Percentiles rank a stretch among this genome's conserved stretches.
phyloP scores from a whole-genome alignment of 2,888 invertebrate genomes.

The Cheiracanthium punctorium region DNA sequence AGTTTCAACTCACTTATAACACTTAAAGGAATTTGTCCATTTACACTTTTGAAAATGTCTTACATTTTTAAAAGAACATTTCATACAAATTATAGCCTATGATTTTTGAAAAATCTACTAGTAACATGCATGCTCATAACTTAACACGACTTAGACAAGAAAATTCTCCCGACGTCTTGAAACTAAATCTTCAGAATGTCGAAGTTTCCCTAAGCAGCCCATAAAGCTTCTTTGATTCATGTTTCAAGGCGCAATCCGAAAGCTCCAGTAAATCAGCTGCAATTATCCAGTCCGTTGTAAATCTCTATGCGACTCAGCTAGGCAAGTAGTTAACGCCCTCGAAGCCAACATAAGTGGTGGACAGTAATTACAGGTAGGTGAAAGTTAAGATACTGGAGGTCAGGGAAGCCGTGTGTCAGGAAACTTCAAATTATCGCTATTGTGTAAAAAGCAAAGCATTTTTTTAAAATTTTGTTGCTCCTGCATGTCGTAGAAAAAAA shows the following conservation, averaged over 20 bases:
- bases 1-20: no score
- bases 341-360: slow-evolving; percentile 10
- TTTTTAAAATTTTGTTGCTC: not conserved
- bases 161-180: not conserved
- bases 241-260: not conserved
- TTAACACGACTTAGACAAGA: no score
- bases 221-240: not conserved
- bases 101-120: no score
- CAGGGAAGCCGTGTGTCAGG: slow-evolving; percentile 11
- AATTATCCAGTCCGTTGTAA: slow-evolving; percentile 51
- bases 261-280: slow-evolving; percentile 22
- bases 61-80: no score
- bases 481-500: not conserved
- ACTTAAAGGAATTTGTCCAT: no score
- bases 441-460: not conserved
- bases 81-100: no score
- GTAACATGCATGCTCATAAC: no score
- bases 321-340: slow-evolving; percentile 56
- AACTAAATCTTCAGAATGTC: not conserved
- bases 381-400: slow-evolving; percentile 14
- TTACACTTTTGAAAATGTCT: no score
- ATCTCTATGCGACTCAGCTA: slow-evolving; percentile 29
- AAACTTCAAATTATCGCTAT: slow-evolving; percentile 24
- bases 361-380: slow-evolving; percentile 44
- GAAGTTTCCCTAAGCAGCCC: not conserved